These are phyloP conservation scores for Oscheius sp. DNA, from an alignment of 2,888 invertebrate genomes.

Conservation along the genomic window DNA sequence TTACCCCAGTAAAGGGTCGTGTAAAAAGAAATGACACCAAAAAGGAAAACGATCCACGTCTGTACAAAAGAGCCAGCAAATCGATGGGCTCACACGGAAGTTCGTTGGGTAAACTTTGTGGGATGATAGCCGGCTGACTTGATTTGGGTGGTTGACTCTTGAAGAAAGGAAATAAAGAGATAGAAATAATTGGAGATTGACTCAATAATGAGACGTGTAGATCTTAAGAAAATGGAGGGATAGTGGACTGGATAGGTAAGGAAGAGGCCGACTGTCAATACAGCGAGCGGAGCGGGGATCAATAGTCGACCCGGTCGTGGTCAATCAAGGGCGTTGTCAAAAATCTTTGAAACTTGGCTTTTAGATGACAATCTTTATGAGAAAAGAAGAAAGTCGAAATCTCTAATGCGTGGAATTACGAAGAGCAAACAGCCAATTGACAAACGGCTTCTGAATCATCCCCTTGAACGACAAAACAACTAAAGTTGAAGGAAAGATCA, in stretches of 20 bases:
- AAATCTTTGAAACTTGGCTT: not conserved
- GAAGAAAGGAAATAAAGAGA: not conserved
- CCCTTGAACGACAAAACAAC: not conserved
- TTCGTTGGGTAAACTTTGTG: not conserved
- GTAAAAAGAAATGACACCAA: not conserved
- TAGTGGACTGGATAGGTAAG: conserved; percentile 20
- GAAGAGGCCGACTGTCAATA: conserved; percentile 32
- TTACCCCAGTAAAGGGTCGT: not conserved
- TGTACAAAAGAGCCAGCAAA: not conserved
- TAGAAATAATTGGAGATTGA: not conserved
- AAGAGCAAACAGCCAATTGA: not conserved
- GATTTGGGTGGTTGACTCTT: not conserved
- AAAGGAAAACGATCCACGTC: too few species aligned
- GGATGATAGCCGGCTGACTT: not conserved
- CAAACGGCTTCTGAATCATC: not conserved
- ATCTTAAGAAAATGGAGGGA: not conserved
- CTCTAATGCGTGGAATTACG: not conserved
- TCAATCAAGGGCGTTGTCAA: conserved; percentile 30
- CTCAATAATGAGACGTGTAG: not conserved
- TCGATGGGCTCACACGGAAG: not conserved
- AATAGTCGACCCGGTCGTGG: conserved; percentile 26
- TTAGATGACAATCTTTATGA: too few species aligned
- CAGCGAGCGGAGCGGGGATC: conserved; percentile 25
- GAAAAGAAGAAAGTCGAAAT: not conserved
- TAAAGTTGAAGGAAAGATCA: not conserved